Base-by-base conservation (phyloP, 2,888 invertebrate genomes). In the Lepidonotus clava region DNA sequence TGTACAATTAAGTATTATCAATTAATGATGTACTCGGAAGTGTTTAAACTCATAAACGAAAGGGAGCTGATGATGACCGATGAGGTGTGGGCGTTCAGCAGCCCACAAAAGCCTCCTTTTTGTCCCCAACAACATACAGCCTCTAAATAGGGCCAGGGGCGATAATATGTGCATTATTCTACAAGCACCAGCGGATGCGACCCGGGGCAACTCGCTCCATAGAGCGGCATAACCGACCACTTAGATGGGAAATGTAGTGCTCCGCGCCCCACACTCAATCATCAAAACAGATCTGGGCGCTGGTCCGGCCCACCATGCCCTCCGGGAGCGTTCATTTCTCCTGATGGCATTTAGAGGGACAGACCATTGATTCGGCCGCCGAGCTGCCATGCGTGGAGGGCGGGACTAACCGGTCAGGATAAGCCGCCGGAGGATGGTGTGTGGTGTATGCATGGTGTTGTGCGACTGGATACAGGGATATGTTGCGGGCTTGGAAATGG, bases 291-390 rank as follows among this genome's bases (percentile, higher is more conserved):
- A 71, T 36, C 71, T 71, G 34, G 8, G 8, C 46, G 46, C 8
- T 11, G 46, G 46, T 46, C 18, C 66, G 34, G 2, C 34, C 1
- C 71, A 34, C 71, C 71, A 28, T 28, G 11, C 14, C 71, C 38
- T 38, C 36, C 36, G 36, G 71, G 71, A 34, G 38, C 8, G 71
- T n/a, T 71, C 38, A 71, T 34, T 71, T 71, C 38, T 38, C 71
- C 71, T 38, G 71, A 71, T 71, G 71, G 36, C 71, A 71, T 71
- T 71, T 71, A 71, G 71, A 71, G 71, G 24, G 71, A 71, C 71
- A 38, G 38, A 18, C 11, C 71, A 71, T 71, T 71, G 71, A 71
- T 71, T 71, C 38, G 71, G 38, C 8, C 1, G 71, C 8, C 1
- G 14, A 71, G 71, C 38, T 1, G 18, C 36, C 71, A 18, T 14